Base-by-base conservation (phyloP, 2,113 vertebrate genomes). In the Hoplias malabaricus region DNA sequence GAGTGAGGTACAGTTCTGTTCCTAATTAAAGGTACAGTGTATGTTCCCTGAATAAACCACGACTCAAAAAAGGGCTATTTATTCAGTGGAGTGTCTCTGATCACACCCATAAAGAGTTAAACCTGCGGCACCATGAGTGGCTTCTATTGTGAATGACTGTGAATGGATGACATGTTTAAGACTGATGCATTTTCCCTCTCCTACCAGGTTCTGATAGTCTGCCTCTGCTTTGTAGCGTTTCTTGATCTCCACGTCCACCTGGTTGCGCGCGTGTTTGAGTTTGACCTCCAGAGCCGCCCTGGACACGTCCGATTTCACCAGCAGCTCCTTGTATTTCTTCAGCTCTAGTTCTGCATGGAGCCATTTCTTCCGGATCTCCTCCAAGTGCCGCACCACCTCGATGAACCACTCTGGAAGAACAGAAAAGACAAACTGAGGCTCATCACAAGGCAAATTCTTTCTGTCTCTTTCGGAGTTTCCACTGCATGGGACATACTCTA, bases 181-280 rank as follows among this genome's bases (percentile, higher is more conserved):
- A n/a, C n/a, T n/a, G n/a, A 61, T 61, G 16, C 10, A 53, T 33
- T 48, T 29, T 43, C 8, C 42, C 12, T 7, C 8, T 23, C 48
- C 48, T 62, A 95, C 95, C 93, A 94, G 87, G 48, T 93, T 92
- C 74, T 93, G 92, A 77, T 92, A 92, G 84, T 94, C 93, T 0
- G 89, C 86, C 31, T 96, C 95, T 0, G 88, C 83, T 61, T 91
- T 93, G 88, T 89, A 88, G 23, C 94, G 90, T 43, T 93, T 94
- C 84, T 92, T 94, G 90, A 96, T 94, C 87, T 96, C 94, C 79
- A 96, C 88, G 0, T 95, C 93, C 84, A 96, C 90, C 83, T 96
- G 94, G 85, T 95, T 94, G 1, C 94, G 90, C 7, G 94, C 92
- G 0, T 96, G 95, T 56, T 95, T 94, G 57, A 96, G 91, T 79